These are phyloP conservation scores for Spondyliosoma cantharus DNA, from an alignment of 2,797 vertebrate genomes.

Conservation along the genomic window DNA sequence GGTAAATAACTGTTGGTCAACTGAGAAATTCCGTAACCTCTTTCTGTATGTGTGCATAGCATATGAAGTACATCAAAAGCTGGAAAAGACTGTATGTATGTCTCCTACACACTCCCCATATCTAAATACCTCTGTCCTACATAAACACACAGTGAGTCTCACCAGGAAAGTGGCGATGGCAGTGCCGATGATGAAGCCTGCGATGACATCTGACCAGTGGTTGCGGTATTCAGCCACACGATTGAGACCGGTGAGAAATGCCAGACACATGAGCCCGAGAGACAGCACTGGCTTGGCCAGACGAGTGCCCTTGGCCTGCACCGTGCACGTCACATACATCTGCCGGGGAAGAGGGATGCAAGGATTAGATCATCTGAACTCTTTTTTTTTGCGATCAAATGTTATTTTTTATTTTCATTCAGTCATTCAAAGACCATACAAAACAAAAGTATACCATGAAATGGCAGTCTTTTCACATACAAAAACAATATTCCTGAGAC, in stretches of 20 bases:
- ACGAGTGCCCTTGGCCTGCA: constrained; percentile 95
- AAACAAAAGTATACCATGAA: too few relatives aligned
- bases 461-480: too few relatives aligned
- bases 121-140: too few relatives aligned
- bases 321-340: constrained; percentile 97
- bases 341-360: constrained; percentile 65
- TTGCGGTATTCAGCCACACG: constrained; percentile 99
- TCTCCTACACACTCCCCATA: not conserved
- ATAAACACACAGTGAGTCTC: constrained; percentile 64
- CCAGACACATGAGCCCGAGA: constrained; percentile 93
- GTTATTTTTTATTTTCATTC: too few relatives aligned
- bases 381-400: too few relatives aligned
- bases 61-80: not conserved
- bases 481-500: too few relatives aligned
- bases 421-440: too few relatives aligned
- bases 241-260: constrained; percentile 97
- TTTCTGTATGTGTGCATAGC: not conserved
- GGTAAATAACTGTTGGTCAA: too few relatives aligned
- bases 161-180: constrained; percentile 97
- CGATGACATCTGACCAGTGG: constrained; percentile 98
- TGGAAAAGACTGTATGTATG: not conserved
- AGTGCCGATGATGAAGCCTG: constrained; percentile 94
- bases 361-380: constrained; percentile 7
- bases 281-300: constrained; percentile 95
- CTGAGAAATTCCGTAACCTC: not conserved